phyloP scores from a whole-genome alignment of 1,140 invertebrate genomes.

The Ooceraea biroi region DNA sequence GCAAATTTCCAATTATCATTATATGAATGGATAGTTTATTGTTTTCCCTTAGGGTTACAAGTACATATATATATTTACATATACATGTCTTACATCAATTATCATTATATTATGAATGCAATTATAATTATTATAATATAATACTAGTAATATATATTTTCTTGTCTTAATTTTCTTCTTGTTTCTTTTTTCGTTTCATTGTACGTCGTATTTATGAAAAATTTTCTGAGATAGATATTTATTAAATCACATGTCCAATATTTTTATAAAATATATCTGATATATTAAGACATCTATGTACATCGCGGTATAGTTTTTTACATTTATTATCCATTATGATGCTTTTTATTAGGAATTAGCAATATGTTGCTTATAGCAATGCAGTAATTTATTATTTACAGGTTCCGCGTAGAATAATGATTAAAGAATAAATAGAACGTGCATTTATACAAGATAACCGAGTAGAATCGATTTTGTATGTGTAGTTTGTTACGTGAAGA shows the following conservation, averaged over 20 bases:
- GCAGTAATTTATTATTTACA: not conserved
- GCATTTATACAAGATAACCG: not conserved
- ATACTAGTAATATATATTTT: constrained; percentile 25
- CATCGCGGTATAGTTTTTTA: too few relatives aligned
- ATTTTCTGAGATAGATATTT: constrained; percentile 23
- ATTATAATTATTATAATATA: constrained; percentile 8
- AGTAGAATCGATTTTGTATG: constrained; percentile 33
- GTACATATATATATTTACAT: too few relatives aligned
- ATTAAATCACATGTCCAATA: not conserved
- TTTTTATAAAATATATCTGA: too few relatives aligned
- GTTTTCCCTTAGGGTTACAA: too few relatives aligned
- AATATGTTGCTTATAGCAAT: too few relatives aligned
- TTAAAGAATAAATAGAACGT: constrained; percentile 7
- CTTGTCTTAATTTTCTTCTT: not conserved
- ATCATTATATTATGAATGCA: not conserved
- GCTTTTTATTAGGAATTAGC: too few relatives aligned
- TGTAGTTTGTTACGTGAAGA: constrained; percentile 41
- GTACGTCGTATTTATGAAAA: not conserved
- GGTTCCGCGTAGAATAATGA: too few relatives aligned
- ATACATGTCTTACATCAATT: too few relatives aligned
- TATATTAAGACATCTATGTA: too few relatives aligned
- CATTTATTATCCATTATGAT: too few relatives aligned
- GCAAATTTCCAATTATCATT: too few relatives aligned
- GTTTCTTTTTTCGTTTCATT: constrained; percentile 11
- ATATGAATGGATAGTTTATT: too few relatives aligned